phyloP scores from a whole-genome alignment of 1,140 invertebrate species.

The Bombus difficillimus region DNA sequence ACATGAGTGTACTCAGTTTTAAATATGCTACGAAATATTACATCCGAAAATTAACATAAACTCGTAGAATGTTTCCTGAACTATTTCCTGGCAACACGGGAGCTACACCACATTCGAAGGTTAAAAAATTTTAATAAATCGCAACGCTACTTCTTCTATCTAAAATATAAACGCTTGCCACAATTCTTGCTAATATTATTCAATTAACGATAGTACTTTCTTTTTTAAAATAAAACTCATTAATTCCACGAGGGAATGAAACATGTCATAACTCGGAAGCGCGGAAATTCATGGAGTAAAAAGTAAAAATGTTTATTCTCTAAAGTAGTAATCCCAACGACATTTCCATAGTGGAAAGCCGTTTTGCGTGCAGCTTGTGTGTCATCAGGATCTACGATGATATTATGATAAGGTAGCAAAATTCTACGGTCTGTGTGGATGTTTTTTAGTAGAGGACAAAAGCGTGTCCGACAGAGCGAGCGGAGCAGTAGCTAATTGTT shows the following conservation, averaged over 20 bases:
- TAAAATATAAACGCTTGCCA: no score
- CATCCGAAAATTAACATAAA: constrained; percentile 12
- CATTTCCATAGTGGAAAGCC: background rate
- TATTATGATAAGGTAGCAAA: background rate
- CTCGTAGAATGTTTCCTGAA: background rate
- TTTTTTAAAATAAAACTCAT: no score
- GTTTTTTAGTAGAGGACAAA: constrained; percentile 9
- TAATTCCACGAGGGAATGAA: background rate
- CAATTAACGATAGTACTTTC: no score
- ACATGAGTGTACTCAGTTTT: background rate
- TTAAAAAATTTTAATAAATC: background rate
- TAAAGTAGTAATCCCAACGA: background rate
- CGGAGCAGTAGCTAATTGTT: constrained; percentile 60
- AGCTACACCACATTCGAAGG: no score
- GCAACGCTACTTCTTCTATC: no score
- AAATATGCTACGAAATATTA: constrained; percentile 24
- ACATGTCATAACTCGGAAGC: background rate
- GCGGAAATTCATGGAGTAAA: no score
- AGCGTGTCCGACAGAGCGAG: background rate
- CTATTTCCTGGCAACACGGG: background rate
- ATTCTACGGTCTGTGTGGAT: background rate
- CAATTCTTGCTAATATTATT: no score
- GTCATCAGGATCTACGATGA: background rate
- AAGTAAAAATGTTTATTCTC: background rate
- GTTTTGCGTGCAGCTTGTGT: background rate